phyloP scores from a whole-genome alignment of 1,140 invertebrate genomes.

The Leptoteleia sp. region DNA sequence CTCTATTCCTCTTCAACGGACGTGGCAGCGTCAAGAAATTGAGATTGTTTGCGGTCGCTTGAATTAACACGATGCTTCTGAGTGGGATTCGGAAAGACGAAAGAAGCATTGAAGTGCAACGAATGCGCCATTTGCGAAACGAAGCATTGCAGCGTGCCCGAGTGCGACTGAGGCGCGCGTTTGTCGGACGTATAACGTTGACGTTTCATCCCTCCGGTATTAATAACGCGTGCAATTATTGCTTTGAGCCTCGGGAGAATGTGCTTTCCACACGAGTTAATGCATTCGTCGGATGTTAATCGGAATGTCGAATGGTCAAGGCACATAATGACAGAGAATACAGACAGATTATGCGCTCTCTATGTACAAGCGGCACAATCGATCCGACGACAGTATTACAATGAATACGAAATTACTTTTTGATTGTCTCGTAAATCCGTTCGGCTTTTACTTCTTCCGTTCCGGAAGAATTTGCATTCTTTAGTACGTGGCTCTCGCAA shows the following conservation, averaged over 20 bases:
- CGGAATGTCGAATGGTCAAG: conserved; percentile 67
- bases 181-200: conserved; percentile 52
- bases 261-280: conserved; percentile 66
- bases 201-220: conserved; percentile 68
- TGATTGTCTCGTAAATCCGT: conserved; percentile 58
- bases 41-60: too few relatives aligned
- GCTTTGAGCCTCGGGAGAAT: conserved; percentile 68
- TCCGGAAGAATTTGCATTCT: conserved; percentile 58
- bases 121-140: conserved; percentile 18
- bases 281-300: conserved; percentile 68
- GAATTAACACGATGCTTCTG: too few relatives aligned
- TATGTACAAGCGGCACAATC: conserved; percentile 47
- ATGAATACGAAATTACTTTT: conserved; percentile 64
- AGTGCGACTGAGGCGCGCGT: conserved; percentile 27
- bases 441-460: conserved; percentile 46
- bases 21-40: too few relatives aligned
- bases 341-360: conserved; percentile 60
- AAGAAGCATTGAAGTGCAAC: conserved; percentile 46
- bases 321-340: conserved; percentile 62
- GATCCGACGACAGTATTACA: conserved; percentile 55
- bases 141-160: conserved; percentile 42
- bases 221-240: conserved; percentile 72
- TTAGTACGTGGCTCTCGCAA: conserved; percentile 26
- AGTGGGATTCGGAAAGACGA: conserved; percentile 44
- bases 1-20: too few relatives aligned